Evolutionary conservation across 2,113 vertebrate genomes (phyloP).

Genomic region (Verasper variegatus): DNA sequence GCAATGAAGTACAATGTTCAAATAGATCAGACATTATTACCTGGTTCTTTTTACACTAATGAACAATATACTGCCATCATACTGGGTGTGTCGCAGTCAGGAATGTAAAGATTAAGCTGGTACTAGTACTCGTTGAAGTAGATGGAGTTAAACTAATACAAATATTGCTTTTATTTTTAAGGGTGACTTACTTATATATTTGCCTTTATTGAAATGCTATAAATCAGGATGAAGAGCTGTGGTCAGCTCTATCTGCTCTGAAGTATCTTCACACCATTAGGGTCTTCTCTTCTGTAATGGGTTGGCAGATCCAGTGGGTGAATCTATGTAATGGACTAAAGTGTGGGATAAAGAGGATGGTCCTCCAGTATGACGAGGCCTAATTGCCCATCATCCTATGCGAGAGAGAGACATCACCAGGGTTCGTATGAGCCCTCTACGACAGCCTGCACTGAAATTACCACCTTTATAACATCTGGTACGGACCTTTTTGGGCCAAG

Average conservation of each 20-base stretch:
- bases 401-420: conserved; percentile 80
- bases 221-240: conserved; percentile 18
- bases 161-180: not conserved
- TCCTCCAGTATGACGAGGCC: conserved; percentile 74
- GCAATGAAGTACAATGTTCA: conserved; percentile 45
- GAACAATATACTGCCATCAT: conserved; percentile 32
- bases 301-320: conserved; percentile 66
- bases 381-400: conserved; percentile 80
- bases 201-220: conserved; percentile 23
- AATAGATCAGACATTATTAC: conserved; percentile 48
- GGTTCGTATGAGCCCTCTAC: conserved; percentile 69
- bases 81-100: conserved; percentile 20
- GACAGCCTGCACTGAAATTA: conserved; percentile 77
- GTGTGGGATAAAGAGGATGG: conserved; percentile 73
- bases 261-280: conserved; percentile 70
- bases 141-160: not conserved
- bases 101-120: conserved; percentile 25
- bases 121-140: not conserved
- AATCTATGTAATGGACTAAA: conserved; percentile 73
- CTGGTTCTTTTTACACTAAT: conserved; percentile 46
- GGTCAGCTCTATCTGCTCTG: conserved; percentile 12
- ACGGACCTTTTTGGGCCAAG: conserved; percentile 75
- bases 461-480: conserved; percentile 84
- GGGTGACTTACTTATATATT: conserved; percentile 22
- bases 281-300: conserved; percentile 67